Base-by-base conservation (phyloP, 2,888 invertebrate genomes). In the Brachycybe producta region DNA sequence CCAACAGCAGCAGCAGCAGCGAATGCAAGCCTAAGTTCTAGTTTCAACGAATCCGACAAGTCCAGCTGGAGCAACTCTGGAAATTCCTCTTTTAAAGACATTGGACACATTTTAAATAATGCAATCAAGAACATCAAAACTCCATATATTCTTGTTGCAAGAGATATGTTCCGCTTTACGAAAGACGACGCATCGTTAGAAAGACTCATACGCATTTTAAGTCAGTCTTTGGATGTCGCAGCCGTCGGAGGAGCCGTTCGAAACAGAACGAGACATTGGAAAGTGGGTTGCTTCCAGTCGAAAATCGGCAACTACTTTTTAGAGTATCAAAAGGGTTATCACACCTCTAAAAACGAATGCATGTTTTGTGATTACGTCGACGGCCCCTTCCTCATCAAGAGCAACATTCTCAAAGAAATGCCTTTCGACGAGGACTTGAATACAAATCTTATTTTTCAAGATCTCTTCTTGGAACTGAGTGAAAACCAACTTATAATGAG, bases 341-440 rank as follows among this genome's bases (percentile, higher is more conserved):
- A 58, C 11, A 56, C 58, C 44, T 64, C 63, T 1, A 35, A 54
- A 2, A 57, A 61, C 11, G 64, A 62, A 51, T 64, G 64, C 47
- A 56, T 63, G 54, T 57, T 57, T 43, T 64, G 64, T 56, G 61
- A 62, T 53, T 59, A 62, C 43, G 47, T 61, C 2, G 54, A 58
- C 38, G 62, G 62, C 5, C 63, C 64, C 4, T 61, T 64, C 51
- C 11, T 32, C 11, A 32, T n/a, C 32, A 11, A 32, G 13, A 39
- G 13, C 13, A 39, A 39, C 8, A 49, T 64, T 3, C 52, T 56
- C 1, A 56, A 51, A 24, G 61, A 57, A 26, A 52, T 47, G 4
- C 38, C 56, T 2, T 45, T 61, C 3, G 42, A 35, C n/a, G 52
- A 36, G 1, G 24, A 19, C 5, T 5, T 23, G 4, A 23, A 17